Percentiles rank a stretch among this genome's conserved stretches.
phyloP scores from a whole-genome alignment of 2,888 invertebrate species.

The Limenitis arthemis region DNA sequence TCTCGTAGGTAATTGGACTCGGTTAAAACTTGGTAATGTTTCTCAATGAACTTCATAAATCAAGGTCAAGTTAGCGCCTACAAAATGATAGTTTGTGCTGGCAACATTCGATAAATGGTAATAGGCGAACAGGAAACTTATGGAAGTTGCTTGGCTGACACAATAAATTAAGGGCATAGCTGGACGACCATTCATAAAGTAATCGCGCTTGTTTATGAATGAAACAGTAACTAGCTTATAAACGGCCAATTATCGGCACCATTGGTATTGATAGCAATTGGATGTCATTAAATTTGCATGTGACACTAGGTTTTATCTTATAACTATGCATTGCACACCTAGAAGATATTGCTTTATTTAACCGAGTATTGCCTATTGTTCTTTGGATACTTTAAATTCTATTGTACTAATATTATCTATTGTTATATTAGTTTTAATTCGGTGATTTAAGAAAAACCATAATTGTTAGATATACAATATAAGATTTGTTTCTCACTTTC shows the following conservation, averaged over 20 bases:
- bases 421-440: slow-evolving; percentile 28
- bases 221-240: slow-evolving; percentile 46
- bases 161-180: slow-evolving; percentile 56
- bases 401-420: slow-evolving; percentile 44
- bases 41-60: slow-evolving; percentile 54
- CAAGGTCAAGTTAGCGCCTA: slow-evolving; percentile 49
- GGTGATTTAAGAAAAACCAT: slow-evolving; percentile 8
- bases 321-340: slow-evolving; percentile 24
- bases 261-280: slow-evolving; percentile 48
- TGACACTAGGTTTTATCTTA: slow-evolving; percentile 27
- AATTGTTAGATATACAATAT: not conserved
- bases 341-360: slow-evolving; percentile 38
- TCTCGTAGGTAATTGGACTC: slow-evolving; percentile 33
- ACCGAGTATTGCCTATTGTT: slow-evolving; percentile 54
- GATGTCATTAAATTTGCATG: slow-evolving; percentile 51
- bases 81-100: slow-evolving; percentile 43
- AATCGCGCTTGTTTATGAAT: slow-evolving; percentile 65
- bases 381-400: slow-evolving; percentile 41
- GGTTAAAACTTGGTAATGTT: slow-evolving; percentile 31
- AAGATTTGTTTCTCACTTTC: not conserved
- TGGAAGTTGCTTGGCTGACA: slow-evolving; percentile 44
- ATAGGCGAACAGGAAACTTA: slow-evolving; percentile 56
- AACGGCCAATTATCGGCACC: slow-evolving; percentile 58
- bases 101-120: slow-evolving; percentile 61
- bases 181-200: slow-evolving; percentile 61